Evolutionary conservation across 2,113 vertebrate genomes (phyloP).

Genomic region (Ardeotis arabs): DNA sequence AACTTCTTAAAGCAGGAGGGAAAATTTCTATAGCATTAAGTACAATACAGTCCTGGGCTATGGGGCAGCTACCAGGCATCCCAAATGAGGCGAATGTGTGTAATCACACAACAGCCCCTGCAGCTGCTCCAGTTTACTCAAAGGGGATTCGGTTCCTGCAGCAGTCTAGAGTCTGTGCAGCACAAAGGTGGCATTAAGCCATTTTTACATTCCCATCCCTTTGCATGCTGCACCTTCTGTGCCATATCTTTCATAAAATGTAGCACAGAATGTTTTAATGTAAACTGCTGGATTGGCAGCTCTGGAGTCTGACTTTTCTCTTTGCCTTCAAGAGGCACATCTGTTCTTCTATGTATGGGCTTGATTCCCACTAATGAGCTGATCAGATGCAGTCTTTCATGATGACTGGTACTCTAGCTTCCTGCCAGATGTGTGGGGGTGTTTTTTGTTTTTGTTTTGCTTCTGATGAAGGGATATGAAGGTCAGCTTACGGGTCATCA

Average conservation of each 20-base stretch:
- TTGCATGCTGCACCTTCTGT: slow-evolving; percentile 4
- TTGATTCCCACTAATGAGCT: slow-evolving; percentile 46
- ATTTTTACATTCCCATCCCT: background rate
- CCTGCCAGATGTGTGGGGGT: slow-evolving; percentile 51
- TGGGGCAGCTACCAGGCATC: background rate
- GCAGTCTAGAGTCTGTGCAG: background rate
- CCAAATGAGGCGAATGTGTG: background rate
- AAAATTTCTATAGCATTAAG: background rate
- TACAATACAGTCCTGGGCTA: background rate
- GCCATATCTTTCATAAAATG: background rate
- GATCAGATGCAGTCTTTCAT: slow-evolving; percentile 39
- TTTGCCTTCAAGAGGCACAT: slow-evolving; percentile 36
- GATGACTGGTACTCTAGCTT: slow-evolving; percentile 41
- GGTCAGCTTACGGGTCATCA: background rate
- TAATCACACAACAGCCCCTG: background rate
- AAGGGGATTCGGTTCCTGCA: background rate
- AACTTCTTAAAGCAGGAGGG: background rate
- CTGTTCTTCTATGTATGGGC: background rate
- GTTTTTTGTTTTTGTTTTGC: slow-evolving; percentile 28
- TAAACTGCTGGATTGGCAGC: background rate
- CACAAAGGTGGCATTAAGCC: slow-evolving; percentile 31
- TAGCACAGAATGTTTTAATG: background rate
- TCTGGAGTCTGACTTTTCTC: slow-evolving; percentile 5
- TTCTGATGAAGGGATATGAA: slow-evolving; percentile 20
- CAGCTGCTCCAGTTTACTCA: background rate